Percentiles rank a stretch among this genome's conserved stretches.
phyloP scores from a whole-genome alignment of 2,888 invertebrate genomes.

The Pyralis farinalis region DNA sequence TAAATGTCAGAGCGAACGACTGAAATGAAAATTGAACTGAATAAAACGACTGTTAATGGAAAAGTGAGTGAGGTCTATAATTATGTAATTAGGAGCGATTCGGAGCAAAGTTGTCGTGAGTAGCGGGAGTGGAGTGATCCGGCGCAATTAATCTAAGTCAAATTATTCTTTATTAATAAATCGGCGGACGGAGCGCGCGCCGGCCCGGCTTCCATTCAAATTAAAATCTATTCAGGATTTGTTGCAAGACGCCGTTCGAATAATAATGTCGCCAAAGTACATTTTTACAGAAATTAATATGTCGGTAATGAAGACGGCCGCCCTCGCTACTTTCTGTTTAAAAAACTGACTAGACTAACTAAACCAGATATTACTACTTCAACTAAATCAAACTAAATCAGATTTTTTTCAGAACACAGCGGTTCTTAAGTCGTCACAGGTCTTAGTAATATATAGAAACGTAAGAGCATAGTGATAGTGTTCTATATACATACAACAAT shows the following conservation, averaged over 20 bases:
- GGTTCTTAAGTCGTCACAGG: too few relatives aligned
- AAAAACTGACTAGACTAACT: constrained; percentile 2
- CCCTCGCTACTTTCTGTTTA: not conserved
- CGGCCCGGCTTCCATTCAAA: constrained; percentile 20
- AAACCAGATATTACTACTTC: too few relatives aligned
- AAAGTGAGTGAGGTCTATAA: constrained; percentile 10
- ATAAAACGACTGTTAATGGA: constrained; percentile 7
- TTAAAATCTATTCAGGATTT: constrained; percentile 15
- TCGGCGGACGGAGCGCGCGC: constrained; percentile 21
- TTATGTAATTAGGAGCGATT: constrained; percentile 9
- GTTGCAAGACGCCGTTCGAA: constrained; percentile 6
- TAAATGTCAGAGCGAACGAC: constrained; percentile 2
- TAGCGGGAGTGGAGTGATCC: constrained; percentile 10
- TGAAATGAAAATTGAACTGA: constrained; percentile 5
- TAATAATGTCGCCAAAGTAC: constrained; percentile 12
- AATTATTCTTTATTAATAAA: constrained; percentile 58
- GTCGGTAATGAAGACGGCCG: not conserved
- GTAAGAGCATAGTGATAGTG: too few relatives aligned
- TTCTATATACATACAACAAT: too few relatives aligned
- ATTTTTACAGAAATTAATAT: constrained; percentile 8
- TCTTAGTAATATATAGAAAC: too few relatives aligned
- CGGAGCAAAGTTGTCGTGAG: constrained; percentile 8
- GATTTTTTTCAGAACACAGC: not conserved
- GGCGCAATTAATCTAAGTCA: constrained; percentile 53
- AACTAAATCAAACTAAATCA: not conserved